Evolutionary conservation across 2,113 vertebrate species (phyloP).

Genomic region (Cavia porcellus): DNA sequence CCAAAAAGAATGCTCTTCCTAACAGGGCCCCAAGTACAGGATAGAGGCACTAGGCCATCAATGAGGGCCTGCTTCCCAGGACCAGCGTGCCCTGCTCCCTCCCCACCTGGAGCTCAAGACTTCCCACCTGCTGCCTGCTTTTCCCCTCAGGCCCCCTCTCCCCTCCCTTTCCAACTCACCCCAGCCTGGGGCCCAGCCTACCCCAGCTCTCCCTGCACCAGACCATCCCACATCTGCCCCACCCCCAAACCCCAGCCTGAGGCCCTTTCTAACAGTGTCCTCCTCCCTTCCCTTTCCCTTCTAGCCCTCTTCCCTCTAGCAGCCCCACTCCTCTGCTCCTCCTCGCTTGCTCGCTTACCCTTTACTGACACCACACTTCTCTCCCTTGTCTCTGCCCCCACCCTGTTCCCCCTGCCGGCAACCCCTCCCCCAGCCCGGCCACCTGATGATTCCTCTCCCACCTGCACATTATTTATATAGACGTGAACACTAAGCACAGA

Average conservation of each 20-base stretch:
- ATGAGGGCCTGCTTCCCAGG: not conserved
- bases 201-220: not conserved
- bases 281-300: not conserved
- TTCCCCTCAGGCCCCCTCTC: not conserved
- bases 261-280: not conserved
- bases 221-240: not conserved
- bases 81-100: not conserved
- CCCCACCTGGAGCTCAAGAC: not conserved
- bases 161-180: fast-evolving
- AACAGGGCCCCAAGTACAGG: not conserved
- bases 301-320: not conserved
- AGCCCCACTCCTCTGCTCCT: not conserved
- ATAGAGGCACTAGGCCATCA: not conserved
- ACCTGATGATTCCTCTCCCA: conserved; percentile 68
- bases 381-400: not conserved
- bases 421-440: not conserved
- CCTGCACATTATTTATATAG: conserved; percentile 74
- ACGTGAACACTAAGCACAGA: conserved; percentile 27
- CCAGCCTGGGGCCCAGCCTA: not conserved
- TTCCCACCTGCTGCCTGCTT: too few species aligned
- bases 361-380: not conserved
- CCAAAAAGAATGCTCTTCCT: not conserved
- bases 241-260: not conserved
- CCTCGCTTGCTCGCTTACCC: not conserved
- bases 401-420: not conserved